Evolutionary conservation across 2,113 vertebrate genomes (phyloP).

Genomic region (Cololabis saira): DNA sequence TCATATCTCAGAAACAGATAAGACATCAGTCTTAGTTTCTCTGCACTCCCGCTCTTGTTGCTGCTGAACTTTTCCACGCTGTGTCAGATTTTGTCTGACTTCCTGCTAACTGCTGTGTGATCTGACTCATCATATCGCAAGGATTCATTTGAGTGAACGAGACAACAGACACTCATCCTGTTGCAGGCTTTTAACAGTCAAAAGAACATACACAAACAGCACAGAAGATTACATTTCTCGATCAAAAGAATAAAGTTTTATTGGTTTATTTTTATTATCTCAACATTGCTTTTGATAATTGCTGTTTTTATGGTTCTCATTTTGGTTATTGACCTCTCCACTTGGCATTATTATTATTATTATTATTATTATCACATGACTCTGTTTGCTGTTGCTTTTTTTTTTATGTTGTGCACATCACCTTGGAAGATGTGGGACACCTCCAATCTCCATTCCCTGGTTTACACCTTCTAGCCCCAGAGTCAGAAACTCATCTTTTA

Average conservation of each 20-base stretch:
- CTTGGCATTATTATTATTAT: slow-evolving; percentile 48
- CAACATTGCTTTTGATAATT: slow-evolving; percentile 72
- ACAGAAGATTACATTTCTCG: slow-evolving; percentile 58
- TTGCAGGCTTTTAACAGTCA: slow-evolving; percentile 33
- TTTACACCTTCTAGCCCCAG: slow-evolving; percentile 40
- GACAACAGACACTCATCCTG: slow-evolving; percentile 23
- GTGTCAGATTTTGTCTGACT: slow-evolving; percentile 28
- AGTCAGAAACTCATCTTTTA: slow-evolving; percentile 54
- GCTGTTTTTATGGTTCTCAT: slow-evolving; percentile 71
- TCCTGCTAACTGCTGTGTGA: slow-evolving; percentile 22
- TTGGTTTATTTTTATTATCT: slow-evolving; percentile 68
- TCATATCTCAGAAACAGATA: slow-evolving; percentile 61
- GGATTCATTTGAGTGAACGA: slow-evolving; percentile 15
- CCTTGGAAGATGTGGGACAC: slow-evolving; percentile 43
- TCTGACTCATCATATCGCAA: slow-evolving; percentile 31
- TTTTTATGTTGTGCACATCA: slow-evolving; percentile 68
- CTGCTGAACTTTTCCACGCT: slow-evolving; percentile 31
- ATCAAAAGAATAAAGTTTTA: slow-evolving; percentile 39
- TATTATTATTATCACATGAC: slow-evolving; percentile 57
- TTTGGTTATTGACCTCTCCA: slow-evolving; percentile 65
- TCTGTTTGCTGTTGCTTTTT: slow-evolving; percentile 54
- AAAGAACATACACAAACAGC: slow-evolving; percentile 25
- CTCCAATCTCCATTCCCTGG: slow-evolving; percentile 45
- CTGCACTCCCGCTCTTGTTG: slow-evolving; percentile 38
- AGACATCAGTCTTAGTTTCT: slow-evolving; percentile 44